phyloP scores from a whole-genome alignment of 1,140 invertebrate genomes.

The Hylaeus anthracinus region DNA sequence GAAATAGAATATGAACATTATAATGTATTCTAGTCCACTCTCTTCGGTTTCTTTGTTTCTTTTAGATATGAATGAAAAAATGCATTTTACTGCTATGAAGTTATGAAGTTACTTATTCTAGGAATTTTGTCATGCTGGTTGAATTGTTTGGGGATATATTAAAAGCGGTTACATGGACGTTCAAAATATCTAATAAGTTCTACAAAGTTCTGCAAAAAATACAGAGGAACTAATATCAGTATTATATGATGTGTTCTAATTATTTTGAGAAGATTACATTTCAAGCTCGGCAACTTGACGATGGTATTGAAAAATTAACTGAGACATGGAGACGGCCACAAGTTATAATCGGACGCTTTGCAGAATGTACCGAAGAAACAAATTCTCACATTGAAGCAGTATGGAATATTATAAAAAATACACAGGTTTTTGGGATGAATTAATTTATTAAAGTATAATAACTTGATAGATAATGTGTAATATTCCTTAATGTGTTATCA shows the following conservation, averaged over 20 bases:
- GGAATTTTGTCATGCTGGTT: background rate
- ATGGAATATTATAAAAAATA: conserved; percentile 6
- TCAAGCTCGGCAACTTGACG: conserved; percentile 40
- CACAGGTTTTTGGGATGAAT: conserved; percentile 22
- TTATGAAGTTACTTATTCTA: background rate
- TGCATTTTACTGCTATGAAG: background rate
- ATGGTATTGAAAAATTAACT: conserved; percentile 30
- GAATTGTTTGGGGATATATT: background rate
- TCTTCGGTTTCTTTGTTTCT: too few species aligned
- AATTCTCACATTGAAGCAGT: conserved; percentile 15
- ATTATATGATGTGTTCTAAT: conserved; percentile 4
- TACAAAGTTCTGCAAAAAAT: background rate
- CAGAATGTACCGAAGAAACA: conserved; percentile 29
- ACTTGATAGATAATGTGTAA: background rate
- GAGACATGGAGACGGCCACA: conserved; percentile 42
- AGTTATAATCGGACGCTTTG: conserved; percentile 39
- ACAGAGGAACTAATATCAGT: background rate
- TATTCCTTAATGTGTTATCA: background rate
- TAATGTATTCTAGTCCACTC: background rate
- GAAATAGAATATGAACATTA: too few species aligned
- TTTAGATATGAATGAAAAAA: too few species aligned
- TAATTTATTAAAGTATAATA: background rate
- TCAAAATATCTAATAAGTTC: background rate
- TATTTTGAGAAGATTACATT: conserved; percentile 38
- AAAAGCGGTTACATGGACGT: background rate